Conservation (phyloP, 2,797 vertebrate species). For the Etheostoma nigrum region DNA sequence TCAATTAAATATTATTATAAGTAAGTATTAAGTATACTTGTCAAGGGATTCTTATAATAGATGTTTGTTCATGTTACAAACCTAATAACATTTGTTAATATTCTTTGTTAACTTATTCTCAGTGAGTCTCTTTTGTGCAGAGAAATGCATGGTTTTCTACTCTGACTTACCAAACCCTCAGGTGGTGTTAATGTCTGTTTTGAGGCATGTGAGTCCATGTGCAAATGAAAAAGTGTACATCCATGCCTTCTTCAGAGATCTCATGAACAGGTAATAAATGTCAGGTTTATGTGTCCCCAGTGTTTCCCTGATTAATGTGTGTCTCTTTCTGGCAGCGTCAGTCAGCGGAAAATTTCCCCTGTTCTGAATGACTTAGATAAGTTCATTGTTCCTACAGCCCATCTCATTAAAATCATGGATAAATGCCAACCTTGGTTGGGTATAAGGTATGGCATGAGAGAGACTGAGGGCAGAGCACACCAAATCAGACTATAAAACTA, state of each 20-base stretch:
- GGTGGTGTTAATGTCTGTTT: constrained; percentile 3
- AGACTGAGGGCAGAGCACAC: constrained; percentile 12
- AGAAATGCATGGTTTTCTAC: constrained; percentile 1
- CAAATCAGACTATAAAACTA: constrained; percentile 63
- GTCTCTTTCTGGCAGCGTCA: constrained; percentile 37
- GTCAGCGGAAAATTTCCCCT: constrained; percentile 33
- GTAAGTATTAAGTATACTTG: not conserved
- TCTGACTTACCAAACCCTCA: not conserved
- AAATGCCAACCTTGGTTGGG: constrained; percentile 57
- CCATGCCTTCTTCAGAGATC: not conserved
- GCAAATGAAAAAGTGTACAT: not conserved
- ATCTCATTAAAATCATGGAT: constrained; percentile 77
- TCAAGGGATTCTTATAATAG: not conserved
- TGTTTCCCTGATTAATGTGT: constrained; percentile 48
- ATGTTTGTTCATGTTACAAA: not conserved
- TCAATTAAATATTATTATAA: not conserved
- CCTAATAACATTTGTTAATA: not conserved
- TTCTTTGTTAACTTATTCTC: too few relatives aligned
- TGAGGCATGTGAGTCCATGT: constrained; percentile 1
- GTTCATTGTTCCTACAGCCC: constrained; percentile 57
- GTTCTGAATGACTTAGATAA: constrained; percentile 63
- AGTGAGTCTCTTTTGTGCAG: too few relatives aligned
- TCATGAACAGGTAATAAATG: constrained; percentile 22
- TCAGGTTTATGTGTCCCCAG: constrained; percentile 20
- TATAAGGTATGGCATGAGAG: constrained; percentile 28